Base-by-base conservation (phyloP, 2,797 vertebrate species). In the Ispidina picta region DNA sequence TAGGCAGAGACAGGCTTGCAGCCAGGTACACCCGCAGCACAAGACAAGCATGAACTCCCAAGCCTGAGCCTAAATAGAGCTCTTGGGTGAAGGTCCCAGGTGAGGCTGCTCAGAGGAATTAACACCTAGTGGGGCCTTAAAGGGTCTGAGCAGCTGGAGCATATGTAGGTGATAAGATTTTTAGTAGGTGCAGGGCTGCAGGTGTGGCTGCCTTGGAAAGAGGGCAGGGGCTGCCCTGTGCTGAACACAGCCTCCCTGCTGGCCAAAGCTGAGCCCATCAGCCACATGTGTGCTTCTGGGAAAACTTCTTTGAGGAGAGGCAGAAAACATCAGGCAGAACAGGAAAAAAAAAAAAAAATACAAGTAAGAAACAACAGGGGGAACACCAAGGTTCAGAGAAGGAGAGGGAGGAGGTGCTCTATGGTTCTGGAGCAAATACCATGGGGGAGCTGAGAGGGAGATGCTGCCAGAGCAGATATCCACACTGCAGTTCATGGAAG, bases 371-470 rank as follows among this genome's bases (percentile, higher is more conserved):
- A 60, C 25, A 66, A 41, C 35, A n/a, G 10, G 21, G 21, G 18
- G 39, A 72, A 66, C 22, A 31, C 9, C 18, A 54, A 35, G 17
- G 19, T 69, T 69, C 63, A 63, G 9, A 56, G 56, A n/a, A 81
- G 41, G 9, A 59, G 28, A 15, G 14, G 18, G 6, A 58, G 4
- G 33, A 33, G 10, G 39, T 26, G 15, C 10, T 54, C 11, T 3
- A 4, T 44, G 19, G 26, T 51, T 19, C 35, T 63, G 43, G 22
- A 58, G 71, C 29, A 65, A 59, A 29, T 46, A 41, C 17, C 3
- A 15, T 1, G 1, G 29, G 1, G 0, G 33, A 35, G 22, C 46
- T 65, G 17, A 23, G 39, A 22, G 43, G 21, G 5, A 48, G 12
- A 65, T 6, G 44, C 20, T 2, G 3, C 17, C 28, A 65, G 44